A percentile compares a stretch with the other conserved stretches of the same genome.
These are phyloP conservation scores for Mimumesa dahlbomi DNA, from an alignment of 2,888 invertebrate species.

Conservation along the genomic window DNA sequence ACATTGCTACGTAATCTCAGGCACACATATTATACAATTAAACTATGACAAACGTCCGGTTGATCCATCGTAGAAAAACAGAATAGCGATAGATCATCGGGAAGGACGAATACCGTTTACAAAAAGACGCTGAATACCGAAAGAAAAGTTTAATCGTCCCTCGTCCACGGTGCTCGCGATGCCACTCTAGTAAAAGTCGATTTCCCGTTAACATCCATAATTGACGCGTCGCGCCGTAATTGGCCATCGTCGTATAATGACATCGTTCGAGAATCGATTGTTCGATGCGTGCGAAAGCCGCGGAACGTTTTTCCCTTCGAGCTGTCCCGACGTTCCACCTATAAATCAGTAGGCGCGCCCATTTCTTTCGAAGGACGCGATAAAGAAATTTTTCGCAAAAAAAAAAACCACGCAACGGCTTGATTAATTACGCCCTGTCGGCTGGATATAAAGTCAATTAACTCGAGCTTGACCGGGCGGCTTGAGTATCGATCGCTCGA, in stretches of 20 bases:
- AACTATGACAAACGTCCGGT: no score
- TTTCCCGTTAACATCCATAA: conserved; percentile 52
- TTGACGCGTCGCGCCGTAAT: conserved; percentile 52
- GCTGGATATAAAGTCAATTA: conserved; percentile 11
- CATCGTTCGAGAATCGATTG: conserved; percentile 52
- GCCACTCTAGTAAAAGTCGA: conserved; percentile 42
- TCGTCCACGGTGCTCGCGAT: conserved; percentile 4
- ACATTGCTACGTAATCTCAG: no score
- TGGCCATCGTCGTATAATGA: conserved; percentile 49
- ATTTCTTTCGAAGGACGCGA: background rate
- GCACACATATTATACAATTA: no score
- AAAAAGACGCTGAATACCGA: background rate
- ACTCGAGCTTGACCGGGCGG: background rate
- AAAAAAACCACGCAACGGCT: background rate
- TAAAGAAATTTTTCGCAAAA: background rate
- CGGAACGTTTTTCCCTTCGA: conserved; percentile 4
- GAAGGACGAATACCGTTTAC: background rate
- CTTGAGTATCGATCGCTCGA: background rate
- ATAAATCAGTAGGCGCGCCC: conserved; percentile 23
- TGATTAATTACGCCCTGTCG: background rate
- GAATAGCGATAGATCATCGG: no score
- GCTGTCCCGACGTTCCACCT: conserved; percentile 1
- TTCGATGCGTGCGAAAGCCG: conserved; percentile 36
- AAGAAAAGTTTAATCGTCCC: conserved; percentile 22
- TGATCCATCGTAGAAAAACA: no score